Evolutionary conservation across 2,797 vertebrate genomes (phyloP), one percentile per base, ranked within the genome.

Genomic region (Hyperoplus lanceolatus): DNA sequence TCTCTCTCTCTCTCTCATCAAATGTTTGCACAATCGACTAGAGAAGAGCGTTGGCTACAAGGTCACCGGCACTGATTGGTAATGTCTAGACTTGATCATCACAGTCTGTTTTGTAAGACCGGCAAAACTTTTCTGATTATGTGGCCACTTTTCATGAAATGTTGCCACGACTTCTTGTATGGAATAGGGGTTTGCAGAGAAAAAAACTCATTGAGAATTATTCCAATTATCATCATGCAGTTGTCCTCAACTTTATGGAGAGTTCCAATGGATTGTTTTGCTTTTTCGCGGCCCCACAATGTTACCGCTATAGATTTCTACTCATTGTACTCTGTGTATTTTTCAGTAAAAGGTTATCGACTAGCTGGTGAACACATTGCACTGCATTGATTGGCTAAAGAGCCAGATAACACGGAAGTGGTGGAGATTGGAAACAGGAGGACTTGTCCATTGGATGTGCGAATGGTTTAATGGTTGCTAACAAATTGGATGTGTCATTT

Each of bases 21-120:
- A 78, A 86, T 83, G 75, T 85, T 86, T 54, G 46, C 18, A 21
- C 8, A 6, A 90, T 57, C 57, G 4, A 18, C 70, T 59, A 10
- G 58, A 77, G 73, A 73, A 72, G 48, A 80, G 29, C 38, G 13
- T 43, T 60, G 43, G 12, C 55, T 10, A 1, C 79, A 81, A 83
- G 86, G 85, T 86, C 81, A 85, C 70, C 14, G 55, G 56, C 12
- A 11, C 57, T 36, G 62, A 74, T 61, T 65, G 21, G 41, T 77
- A 56, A 79, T 82, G 42, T 50, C 38, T 55, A 2, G 56, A 56
- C 73, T 6, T 76, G 38, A 15, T 76, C 48, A 62, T 73, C 10
- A 14, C 13, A 6, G 18, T 11, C 10, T 68, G 51, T 61, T 79
- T 54, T 42, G 6, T 53, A 1, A 51, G 36, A 5, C n/a, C 11